A percentile compares a stretch with the other conserved stretches of the same genome.
phyloP scores from a whole-genome alignment of 2,113 vertebrate species.

The Psephotus haematonotus region DNA sequence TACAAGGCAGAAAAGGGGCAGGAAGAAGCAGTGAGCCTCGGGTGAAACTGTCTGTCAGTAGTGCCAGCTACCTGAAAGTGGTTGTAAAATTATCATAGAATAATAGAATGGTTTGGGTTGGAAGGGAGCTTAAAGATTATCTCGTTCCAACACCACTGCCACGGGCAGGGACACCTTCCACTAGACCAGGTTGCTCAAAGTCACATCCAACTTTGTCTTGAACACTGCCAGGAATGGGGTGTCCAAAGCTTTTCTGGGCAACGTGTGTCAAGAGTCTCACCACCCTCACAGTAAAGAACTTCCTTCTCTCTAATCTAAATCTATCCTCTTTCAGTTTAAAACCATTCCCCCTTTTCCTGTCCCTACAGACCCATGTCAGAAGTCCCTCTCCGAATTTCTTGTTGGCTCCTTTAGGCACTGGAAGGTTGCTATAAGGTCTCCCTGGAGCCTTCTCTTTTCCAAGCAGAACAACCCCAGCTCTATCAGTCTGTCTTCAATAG shows the following conservation, averaged over 20 bases:
- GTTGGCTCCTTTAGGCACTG: neutral
- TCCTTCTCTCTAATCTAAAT: neutral
- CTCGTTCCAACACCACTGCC: neutral
- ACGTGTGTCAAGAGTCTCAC: neutral
- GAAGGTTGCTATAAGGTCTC: neutral
- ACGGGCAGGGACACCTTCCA: neutral
- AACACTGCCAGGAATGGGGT: neutral
- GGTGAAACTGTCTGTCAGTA: neutral
- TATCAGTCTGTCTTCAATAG: neutral
- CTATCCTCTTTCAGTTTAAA: neutral
- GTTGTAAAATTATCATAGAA: neutral
- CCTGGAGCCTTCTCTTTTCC: neutral
- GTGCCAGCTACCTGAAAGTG: neutral
- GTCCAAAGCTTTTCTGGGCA: neutral
- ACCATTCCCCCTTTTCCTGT: neutral
- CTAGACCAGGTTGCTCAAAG: neutral
- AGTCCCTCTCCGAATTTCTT: neutral
- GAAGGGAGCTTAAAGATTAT: neutral
- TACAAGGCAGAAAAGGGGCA: neutral
- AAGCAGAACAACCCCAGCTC: neutral
- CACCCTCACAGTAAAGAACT: neutral
- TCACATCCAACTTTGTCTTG: neutral
- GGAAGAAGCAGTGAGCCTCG: neutral
- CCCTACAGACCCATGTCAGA: neutral
- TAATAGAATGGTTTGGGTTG: neutral